phyloP scores from a whole-genome alignment of 1,140 invertebrate genomes.

The Helicoverpa armigera region DNA sequence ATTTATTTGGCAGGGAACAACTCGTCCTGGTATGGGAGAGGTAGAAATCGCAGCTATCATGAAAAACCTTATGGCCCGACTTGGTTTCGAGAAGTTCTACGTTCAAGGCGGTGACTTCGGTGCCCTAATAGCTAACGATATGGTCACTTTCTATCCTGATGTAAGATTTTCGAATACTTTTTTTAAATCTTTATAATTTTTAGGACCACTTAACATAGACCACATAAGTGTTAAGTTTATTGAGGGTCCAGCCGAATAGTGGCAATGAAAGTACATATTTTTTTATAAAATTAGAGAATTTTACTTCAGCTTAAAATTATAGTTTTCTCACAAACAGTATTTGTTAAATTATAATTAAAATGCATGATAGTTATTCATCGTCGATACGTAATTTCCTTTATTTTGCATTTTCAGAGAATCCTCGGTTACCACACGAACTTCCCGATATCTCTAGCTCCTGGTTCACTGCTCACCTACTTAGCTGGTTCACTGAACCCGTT shows the following conservation, averaged over 20 bases:
- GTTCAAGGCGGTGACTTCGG: constrained; percentile 95
- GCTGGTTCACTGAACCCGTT: constrained; percentile 48
- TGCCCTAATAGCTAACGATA: constrained; percentile 85
- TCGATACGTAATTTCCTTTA: too few relatives aligned
- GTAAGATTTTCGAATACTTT: not conserved
- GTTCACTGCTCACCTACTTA: constrained; percentile 20
- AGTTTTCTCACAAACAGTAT: too few relatives aligned
- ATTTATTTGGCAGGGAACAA: not conserved
- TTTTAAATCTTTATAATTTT: too few relatives aligned
- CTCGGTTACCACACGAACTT: constrained; percentile 83
- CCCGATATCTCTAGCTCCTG: constrained; percentile 33
- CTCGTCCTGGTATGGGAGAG: constrained; percentile 85
- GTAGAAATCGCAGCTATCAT: constrained; percentile 90
- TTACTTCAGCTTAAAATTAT: too few relatives aligned
- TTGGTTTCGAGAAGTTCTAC: constrained; percentile 91
- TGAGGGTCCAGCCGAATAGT: too few relatives aligned
- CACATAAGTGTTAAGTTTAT: too few relatives aligned
- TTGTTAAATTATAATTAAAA: too few relatives aligned
- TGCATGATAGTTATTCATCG: too few relatives aligned
- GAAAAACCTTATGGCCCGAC: constrained; percentile 92
- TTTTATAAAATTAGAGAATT: too few relatives aligned
- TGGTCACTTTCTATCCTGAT: constrained; percentile 90
- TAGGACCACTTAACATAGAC: too few relatives aligned
- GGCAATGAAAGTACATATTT: too few relatives aligned
- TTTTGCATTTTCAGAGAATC: constrained; percentile 81